Base-by-base conservation (phyloP, 2,797 vertebrate genomes). In the Chloroceryle amazona region DNA sequence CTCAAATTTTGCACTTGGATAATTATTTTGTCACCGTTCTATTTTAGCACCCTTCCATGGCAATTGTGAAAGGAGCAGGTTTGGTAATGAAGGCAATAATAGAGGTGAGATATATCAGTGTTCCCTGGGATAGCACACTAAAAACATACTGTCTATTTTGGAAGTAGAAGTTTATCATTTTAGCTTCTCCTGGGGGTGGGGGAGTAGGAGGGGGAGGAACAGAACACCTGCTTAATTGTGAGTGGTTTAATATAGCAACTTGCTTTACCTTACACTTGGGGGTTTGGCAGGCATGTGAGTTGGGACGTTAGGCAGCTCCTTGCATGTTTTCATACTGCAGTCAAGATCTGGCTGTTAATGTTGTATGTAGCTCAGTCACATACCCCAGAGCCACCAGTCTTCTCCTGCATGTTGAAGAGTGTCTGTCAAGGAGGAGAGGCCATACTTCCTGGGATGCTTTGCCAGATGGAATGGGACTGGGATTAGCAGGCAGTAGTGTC, bases 71-170 rank as follows among this genome's bases (percentile, higher is more conserved):
- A 96, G 99, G 99, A 98, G 99, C 99, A 39, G 99, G 99, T 58
- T 98, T 99, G 94, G 99, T 99, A 93, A 99, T 99, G 99, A 99
- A 99, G 97, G 99, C 99, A 94, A 99, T 99, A 95, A 99, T 99
- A 97, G 99, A 99, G 99, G 99, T 99, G 97, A 98, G 98, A 80
- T 49, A 83, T 46, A 55, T 66, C 60, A 17, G 0, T 55, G 19
- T 73, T 89, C 62, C 13, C 33, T 79, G 82, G 70, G 14, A 31
- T 67, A 57, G 44, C 46, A 60, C 86, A 51, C 16, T 81, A 70
- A 67, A n/a, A 61, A 25, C 22, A 3, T 61, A 5, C 29, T 73
- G 55, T 58, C 28, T 66, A 3, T 74, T 91, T 61, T 10, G 3
- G 39, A 62, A 83, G 28, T 66, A 86, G 13, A 44, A 61, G 25